A percentile compares a stretch with the other conserved stretches of the same genome.
Evolutionary conservation across 2,888 invertebrate genomes (phyloP).

Genomic region (Acholoe squamosa): DNA sequence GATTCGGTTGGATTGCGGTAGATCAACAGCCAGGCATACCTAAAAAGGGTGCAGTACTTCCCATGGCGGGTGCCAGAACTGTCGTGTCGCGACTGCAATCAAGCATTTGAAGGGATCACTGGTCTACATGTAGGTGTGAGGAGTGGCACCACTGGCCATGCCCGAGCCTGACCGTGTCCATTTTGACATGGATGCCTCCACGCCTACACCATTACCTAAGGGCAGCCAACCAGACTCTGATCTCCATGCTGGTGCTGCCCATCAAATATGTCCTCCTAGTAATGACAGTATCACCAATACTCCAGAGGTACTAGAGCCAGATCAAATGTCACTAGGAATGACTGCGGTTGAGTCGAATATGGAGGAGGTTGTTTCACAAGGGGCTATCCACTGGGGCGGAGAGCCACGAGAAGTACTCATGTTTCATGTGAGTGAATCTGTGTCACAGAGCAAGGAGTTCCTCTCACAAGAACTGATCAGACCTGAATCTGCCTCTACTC

Average conservation of each 20-base stretch:
- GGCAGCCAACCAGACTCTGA: not conserved
- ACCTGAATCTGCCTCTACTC: not conserved
- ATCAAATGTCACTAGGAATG: not conserved
- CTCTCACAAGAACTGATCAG: not conserved
- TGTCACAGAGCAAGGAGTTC: constrained; percentile 20
- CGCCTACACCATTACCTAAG: not conserved
- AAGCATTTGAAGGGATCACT: not conserved
- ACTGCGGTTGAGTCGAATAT: not conserved
- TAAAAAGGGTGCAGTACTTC: constrained; percentile 1
- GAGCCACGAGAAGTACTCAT: not conserved
- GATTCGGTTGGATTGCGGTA: too few species aligned
- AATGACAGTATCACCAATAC: too few species aligned
- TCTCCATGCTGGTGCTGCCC: not conserved
- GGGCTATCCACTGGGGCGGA: not conserved
- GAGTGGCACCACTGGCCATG: constrained; percentile 2
- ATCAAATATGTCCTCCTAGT: too few species aligned
- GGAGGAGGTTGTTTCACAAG: not conserved
- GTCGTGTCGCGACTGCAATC: not conserved
- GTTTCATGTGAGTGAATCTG: not conserved
- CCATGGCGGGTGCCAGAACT: constrained; percentile 8
- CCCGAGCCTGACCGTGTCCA: constrained; percentile 48
- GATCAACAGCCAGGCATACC: not conserved
- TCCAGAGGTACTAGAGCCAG: not conserved
- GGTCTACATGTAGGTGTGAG: constrained; percentile 10
- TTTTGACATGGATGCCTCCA: not conserved